Conservation (phyloP, 1,140 invertebrate species). For the Drosophila arawakana region DNA sequence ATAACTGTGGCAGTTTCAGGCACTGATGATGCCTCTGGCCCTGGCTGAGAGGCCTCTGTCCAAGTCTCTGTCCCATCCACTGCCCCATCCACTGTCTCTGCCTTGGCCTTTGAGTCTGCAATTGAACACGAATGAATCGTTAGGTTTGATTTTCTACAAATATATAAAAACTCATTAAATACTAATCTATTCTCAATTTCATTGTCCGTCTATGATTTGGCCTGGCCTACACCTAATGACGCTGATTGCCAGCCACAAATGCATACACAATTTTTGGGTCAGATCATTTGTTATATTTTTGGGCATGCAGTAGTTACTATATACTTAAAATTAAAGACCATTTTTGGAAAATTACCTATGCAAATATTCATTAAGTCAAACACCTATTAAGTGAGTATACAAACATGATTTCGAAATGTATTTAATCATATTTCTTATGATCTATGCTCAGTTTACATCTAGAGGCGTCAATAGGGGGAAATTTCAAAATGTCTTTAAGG, state of each 20-base stretch:
- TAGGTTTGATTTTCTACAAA: constrained; percentile 62
- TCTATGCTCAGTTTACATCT: too few species aligned
- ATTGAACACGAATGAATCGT: constrained; percentile 74
- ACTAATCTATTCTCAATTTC: constrained; percentile 84
- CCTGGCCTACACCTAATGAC: constrained; percentile 63
- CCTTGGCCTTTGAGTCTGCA: constrained; percentile 15
- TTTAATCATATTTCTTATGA: too few species aligned
- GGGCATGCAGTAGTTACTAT: constrained; percentile 5
- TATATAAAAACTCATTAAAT: constrained; percentile 81
- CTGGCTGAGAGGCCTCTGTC: constrained; percentile 20
- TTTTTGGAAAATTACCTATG: constrained; percentile 11
- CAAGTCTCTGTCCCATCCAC: too few species aligned
- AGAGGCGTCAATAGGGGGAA: too few species aligned
- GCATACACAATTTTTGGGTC: constrained; percentile 24
- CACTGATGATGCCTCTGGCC: constrained; percentile 60
- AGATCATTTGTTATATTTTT: constrained; percentile 46
- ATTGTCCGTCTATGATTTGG: constrained; percentile 41
- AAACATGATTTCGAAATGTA: neutral
- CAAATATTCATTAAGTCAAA: constrained; percentile 16
- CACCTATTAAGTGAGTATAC: neutral
- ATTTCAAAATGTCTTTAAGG: too few species aligned
- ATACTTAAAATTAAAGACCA: constrained; percentile 3
- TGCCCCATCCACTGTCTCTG: too few species aligned
- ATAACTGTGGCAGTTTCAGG: constrained; percentile 38
- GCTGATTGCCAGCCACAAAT: constrained; percentile 31